Base-by-base conservation (phyloP, 2,113 vertebrate genomes). In the Epinephelus lanceolatus region DNA sequence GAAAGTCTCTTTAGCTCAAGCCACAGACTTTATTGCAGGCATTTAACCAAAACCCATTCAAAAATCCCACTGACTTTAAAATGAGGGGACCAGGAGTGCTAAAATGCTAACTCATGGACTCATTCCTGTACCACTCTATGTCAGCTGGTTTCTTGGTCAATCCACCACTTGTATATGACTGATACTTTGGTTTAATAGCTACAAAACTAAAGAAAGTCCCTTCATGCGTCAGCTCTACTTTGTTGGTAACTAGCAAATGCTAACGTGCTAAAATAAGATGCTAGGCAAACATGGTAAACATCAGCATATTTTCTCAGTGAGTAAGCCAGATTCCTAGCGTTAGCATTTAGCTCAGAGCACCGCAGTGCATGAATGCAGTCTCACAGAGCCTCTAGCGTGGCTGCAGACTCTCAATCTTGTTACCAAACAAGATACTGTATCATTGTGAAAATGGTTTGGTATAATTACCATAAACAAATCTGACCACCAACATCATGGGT, bases 391-490 rank as follows among this genome's bases (percentile, higher is more conserved):
- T 10, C 9, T 23, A n/a, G 23, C 11, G 1, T 53, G 30, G 30
- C 27, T 33, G 33, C 0, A 47, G 51, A 52, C n/a, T 40, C 1
- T 57, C 1, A 71, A 6, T 27, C 17, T 47, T 17, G 62, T 62
- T 27, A 51, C 47, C 25, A 30, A 30, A 62, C 23, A 30, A 42
- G 23, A 45, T 4, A 78, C 17, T 6, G 55, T 37, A 57, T 52
- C 19, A 62, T 55, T 1, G 6, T 74, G 21, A 62, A 71, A 72
- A 77, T 2, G 19, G 17, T 65, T 83, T 60, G 61, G 7, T 85
- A 57, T 62, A 51, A 84, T 51, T 81, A 76, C 55, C 37, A 42
- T 69, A 75, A 80, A 81, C 69, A 80, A 51, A 47, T 61, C 0
- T 60, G 73, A 73, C 67, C 51, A 59, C 53, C 13, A 42, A 25